These are phyloP conservation scores for Nymphalis urticae DNA, from an alignment of 2,888 invertebrate genomes.

Conservation along the genomic window DNA sequence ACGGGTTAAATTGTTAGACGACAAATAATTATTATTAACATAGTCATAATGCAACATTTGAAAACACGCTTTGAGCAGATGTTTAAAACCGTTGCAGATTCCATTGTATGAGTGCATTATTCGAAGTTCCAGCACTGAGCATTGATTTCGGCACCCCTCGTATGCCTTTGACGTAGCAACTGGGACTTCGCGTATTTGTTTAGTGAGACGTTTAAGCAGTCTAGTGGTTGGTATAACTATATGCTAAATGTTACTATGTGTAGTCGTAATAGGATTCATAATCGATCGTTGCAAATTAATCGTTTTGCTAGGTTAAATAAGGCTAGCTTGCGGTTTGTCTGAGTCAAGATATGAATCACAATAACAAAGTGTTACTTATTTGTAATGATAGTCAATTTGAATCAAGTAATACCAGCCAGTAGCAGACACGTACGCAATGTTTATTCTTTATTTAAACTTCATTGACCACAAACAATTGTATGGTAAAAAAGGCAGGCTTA, in stretches of 20 bases:
- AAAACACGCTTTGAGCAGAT: slow-evolving; percentile 60
- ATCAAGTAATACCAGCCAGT: background rate
- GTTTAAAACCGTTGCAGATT: slow-evolving; percentile 77
- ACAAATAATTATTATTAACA: slow-evolving; percentile 9
- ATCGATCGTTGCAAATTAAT: slow-evolving; percentile 17
- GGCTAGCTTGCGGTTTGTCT: slow-evolving; percentile 50
- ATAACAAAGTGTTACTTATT: slow-evolving; percentile 38
- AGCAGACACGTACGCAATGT: background rate
- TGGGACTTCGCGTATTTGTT: slow-evolving; percentile 13
- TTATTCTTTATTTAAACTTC: too few species aligned
- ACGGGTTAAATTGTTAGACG: background rate
- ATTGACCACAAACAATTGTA: too few species aligned
- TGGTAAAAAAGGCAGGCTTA: too few species aligned
- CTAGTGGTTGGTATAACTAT: background rate
- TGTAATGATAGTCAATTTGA: slow-evolving; percentile 17
- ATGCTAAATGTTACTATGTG: background rate
- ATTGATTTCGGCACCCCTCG: slow-evolving; percentile 72
- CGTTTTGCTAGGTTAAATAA: slow-evolving; percentile 30
- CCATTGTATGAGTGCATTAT: slow-evolving; percentile 68
- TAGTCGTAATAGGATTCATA: background rate
- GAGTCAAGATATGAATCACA: slow-evolving; percentile 64
- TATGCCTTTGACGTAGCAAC: slow-evolving; percentile 43
- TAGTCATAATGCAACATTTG: slow-evolving; percentile 23
- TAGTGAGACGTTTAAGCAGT: slow-evolving; percentile 4
- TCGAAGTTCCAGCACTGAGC: slow-evolving; percentile 47